Evolutionary conservation across 2,797 vertebrate genomes (phyloP), one percentile per base, ranked within the genome.

Genomic region (Staurois parvus): DNA sequence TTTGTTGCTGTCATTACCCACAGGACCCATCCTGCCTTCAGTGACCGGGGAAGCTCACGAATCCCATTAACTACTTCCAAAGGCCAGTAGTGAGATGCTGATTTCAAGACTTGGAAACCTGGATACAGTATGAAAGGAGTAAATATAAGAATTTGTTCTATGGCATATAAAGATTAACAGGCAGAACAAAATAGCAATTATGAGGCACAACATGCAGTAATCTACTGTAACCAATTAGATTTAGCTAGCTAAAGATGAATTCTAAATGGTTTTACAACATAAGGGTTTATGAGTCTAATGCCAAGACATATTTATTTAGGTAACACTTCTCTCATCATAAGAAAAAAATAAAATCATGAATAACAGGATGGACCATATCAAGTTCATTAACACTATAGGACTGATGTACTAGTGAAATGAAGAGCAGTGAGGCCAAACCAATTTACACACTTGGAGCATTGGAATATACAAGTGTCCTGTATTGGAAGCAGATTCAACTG

Each of bases 61-160:
- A 99, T 98, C 76, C 97, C 97, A 0, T 98, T 96, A 93, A 98
- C 97, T 0, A 89, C 92, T 89, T 96, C 97, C 88, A 99, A 74
- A 0, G 97, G 98, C 98, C 98, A 99, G 84, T 99, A 99, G 88
- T 99, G 97, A 74, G 98, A 97, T 62, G 97, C 98, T 0, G 96
- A 96, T 15, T 94, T 95, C 72, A 99, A 91, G 90, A 99, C 95
- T 88, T 94, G 91, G 90, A 98, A 96, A 75, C 98, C 98, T 99
- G 90, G 37, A 89, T 84, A 89, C 76, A 89, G 37, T 11, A 37
- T 37, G 10, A 37, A 72, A 62, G 37, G 13, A 40, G 26, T 13
- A 76, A n/a, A 52, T 10, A 62, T 52, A 52, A 52, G 17, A 2
- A 13, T 52, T 52, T 52, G 9, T 64, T 64, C 48, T n/a, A 64